Evolutionary conservation across 2,888 invertebrate genomes (phyloP).

Genomic region (Masnerella sp.): DNA sequence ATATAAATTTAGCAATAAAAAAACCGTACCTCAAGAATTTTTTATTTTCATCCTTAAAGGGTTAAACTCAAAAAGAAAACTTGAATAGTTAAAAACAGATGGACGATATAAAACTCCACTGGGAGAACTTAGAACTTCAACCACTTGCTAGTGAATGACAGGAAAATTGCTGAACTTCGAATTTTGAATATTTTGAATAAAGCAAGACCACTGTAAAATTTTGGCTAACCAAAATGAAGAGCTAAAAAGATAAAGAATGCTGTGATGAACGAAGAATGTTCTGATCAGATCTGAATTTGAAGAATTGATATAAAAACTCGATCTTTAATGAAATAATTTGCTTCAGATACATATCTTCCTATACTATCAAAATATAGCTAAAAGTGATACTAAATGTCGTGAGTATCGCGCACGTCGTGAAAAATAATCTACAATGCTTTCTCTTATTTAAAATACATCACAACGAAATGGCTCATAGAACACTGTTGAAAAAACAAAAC

Average conservation of each 20-base stretch:
- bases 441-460: conserved; percentile 36
- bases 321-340: conserved; percentile 42
- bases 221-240: not conserved
- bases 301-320: conserved; percentile 33
- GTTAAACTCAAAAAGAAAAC: too few relatives aligned
- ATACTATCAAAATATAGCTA: conserved; percentile 43
- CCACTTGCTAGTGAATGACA: too few relatives aligned
- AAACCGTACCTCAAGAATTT: too few relatives aligned
- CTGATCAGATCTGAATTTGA: conserved; percentile 8
- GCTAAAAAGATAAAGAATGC: not conserved
- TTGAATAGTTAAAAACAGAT: too few relatives aligned
- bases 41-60: too few relatives aligned
- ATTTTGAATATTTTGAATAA: too few relatives aligned
- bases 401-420: conserved; percentile 37
- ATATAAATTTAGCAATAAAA: too few relatives aligned
- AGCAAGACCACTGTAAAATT: too few relatives aligned
- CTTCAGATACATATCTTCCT: conserved; percentile 42
- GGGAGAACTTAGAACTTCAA: too few relatives aligned
- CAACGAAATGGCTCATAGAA: conserved; percentile 45
- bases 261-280: not conserved
- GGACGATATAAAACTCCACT: too few relatives aligned
- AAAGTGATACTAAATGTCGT: conserved; percentile 31
- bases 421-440: conserved; percentile 47
- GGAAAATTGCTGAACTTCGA: too few relatives aligned
- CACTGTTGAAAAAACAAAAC: conserved; percentile 33